A percentile compares a stretch with the other conserved stretches of the same genome.
Conservation (phyloP, 2,113 vertebrate species). For the Chloropsis cyanopogon region DNA sequence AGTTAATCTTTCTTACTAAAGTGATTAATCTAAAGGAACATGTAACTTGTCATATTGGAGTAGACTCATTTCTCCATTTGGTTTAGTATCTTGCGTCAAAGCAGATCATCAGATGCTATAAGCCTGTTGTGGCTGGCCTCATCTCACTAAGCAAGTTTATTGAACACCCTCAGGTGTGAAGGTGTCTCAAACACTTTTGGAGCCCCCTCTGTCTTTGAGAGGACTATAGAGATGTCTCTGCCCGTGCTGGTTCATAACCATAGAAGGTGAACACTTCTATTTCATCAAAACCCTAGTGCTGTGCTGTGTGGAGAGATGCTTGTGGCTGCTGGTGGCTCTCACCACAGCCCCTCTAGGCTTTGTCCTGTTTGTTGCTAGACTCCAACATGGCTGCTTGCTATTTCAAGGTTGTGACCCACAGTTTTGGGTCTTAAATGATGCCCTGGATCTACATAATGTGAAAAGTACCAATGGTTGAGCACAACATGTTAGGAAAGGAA, state of each 20-base stretch:
- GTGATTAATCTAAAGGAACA: not conserved
- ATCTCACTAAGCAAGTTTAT: not conserved
- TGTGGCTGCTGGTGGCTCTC: not conserved
- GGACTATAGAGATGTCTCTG: not conserved
- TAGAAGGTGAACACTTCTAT: not conserved
- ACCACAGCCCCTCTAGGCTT: not conserved
- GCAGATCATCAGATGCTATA: not conserved
- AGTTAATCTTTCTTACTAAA: constrained; percentile 9
- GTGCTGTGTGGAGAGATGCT: not conserved
- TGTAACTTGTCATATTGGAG: not conserved
- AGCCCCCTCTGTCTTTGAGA: not conserved
- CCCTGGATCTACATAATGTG: not conserved
- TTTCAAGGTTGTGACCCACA: not conserved
- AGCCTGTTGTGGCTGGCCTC: not conserved
- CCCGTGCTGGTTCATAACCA: not conserved
- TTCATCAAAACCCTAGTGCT: not conserved
- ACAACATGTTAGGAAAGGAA: not conserved
- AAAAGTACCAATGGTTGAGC: not conserved
- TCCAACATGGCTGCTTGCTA: not conserved
- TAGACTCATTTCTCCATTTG: not conserved
- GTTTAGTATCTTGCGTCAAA: not conserved
- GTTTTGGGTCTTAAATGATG: not conserved
- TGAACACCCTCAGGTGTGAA: not conserved
- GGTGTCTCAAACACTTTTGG: not conserved
- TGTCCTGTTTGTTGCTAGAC: not conserved